Conservation (phyloP, 2,797 vertebrate species). For the Leontocebus nigricollis region DNA sequence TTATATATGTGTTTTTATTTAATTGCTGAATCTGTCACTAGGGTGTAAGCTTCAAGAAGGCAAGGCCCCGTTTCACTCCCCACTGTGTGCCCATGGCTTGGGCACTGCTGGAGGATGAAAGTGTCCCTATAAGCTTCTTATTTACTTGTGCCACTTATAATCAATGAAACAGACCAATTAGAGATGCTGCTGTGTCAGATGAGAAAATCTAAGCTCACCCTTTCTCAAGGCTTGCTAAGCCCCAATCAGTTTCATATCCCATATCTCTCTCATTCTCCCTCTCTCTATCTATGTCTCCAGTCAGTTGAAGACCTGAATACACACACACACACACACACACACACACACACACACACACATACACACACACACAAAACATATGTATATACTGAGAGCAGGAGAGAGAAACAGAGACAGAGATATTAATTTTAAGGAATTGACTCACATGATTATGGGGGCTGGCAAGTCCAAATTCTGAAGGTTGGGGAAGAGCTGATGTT, state of each 20-base stretch:
- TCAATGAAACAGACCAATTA: not conserved
- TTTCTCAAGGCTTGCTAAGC: not conserved
- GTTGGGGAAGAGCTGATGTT: not conserved
- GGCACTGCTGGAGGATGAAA: not conserved
- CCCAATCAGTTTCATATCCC: rapidly evolving
- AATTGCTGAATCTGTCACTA: not conserved
- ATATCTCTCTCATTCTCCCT: not conserved
- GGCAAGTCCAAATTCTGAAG: not conserved
- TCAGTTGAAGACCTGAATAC: not conserved
- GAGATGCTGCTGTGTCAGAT: not conserved
- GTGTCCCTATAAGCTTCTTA: not conserved
- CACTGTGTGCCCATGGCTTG: rapidly evolving
- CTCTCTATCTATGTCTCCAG: not conserved
- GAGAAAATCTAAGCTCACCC: not conserved
- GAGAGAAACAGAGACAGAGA: not conserved
- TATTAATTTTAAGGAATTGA: not conserved
- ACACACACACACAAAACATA: not conserved
- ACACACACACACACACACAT: not conserved
- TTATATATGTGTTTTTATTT: not conserved
- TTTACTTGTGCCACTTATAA: not conserved
- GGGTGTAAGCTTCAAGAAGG: not conserved
- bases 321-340: not conserved
- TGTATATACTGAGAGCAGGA: not conserved
- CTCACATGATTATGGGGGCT: not conserved
- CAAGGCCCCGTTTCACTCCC: not conserved